phyloP scores from a whole-genome alignment of 2,888 invertebrate genomes.

The Bellardia pandia region DNA sequence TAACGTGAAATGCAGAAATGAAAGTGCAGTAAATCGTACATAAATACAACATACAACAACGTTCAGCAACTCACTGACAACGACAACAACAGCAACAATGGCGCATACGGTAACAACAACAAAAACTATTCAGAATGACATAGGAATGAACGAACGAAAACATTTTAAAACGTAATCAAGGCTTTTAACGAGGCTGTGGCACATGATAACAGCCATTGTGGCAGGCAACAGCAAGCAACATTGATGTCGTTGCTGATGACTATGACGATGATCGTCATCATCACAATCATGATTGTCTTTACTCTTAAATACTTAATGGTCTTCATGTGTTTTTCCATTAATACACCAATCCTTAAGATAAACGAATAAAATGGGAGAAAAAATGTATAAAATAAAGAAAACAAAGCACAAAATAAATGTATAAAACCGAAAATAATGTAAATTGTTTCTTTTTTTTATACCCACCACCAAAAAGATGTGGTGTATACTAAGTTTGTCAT shows the following conservation, averaged over 20 bases:
- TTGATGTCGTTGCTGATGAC: slow-evolving; percentile 3
- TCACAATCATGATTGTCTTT: slow-evolving; percentile 42
- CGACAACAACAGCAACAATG: not conserved
- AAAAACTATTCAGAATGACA: not conserved
- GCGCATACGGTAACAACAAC: slow-evolving; percentile 22
- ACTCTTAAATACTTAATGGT: slow-evolving; percentile 70
- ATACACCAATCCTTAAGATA: slow-evolving; percentile 64
- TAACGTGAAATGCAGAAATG: slow-evolving; percentile 64
- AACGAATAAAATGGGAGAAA: slow-evolving; percentile 20
- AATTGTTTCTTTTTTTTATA: slow-evolving; percentile 34
- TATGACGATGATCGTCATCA: slow-evolving; percentile 16
- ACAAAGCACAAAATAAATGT: slow-evolving; percentile 52
- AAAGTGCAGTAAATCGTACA: slow-evolving; percentile 69
- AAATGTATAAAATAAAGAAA: not conserved
- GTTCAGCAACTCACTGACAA: not conserved
- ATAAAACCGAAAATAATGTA: slow-evolving; percentile 55
- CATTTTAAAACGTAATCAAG: slow-evolving; percentile 64
- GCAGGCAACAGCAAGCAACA: slow-evolving; percentile 35
- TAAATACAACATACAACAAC: slow-evolving; percentile 17
- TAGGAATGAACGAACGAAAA: slow-evolving; percentile 13
- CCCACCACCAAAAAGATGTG: no score
- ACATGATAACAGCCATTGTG: slow-evolving; percentile 49
- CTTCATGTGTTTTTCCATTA: slow-evolving; percentile 70
- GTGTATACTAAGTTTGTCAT: no score
- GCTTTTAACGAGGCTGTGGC: slow-evolving; percentile 61